Conservation (phyloP, 2,797 vertebrate species). For the Semotilus atromaculatus region DNA sequence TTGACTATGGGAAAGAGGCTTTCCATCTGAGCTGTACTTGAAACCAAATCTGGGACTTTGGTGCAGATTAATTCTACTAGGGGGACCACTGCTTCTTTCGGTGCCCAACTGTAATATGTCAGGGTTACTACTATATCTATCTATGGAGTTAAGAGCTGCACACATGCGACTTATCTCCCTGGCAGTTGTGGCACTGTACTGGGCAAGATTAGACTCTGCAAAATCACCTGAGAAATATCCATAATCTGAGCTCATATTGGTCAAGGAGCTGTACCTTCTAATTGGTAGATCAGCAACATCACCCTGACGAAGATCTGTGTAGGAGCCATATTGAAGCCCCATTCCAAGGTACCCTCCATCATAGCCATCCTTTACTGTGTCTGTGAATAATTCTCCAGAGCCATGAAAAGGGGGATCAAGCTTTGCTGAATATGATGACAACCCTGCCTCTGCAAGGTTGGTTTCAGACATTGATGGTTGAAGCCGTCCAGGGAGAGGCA, state of each 20-base stretch:
- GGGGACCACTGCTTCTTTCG: slow-evolving; percentile 73
- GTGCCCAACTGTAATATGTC: slow-evolving; percentile 87
- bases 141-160: slow-evolving; percentile 96
- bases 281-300: slow-evolving; percentile 87
- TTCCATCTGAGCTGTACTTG: slow-evolving; percentile 87
- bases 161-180: slow-evolving; percentile 99
- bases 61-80: slow-evolving; percentile 72
- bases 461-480: slow-evolving; percentile 98
- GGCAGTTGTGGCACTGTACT: slow-evolving; percentile 97
- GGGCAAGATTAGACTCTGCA: slow-evolving; percentile 93
- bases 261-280: slow-evolving; percentile 92
- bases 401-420: slow-evolving; percentile 84
- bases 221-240: slow-evolving; percentile 89
- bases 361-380: slow-evolving; percentile 90
- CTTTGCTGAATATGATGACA: slow-evolving; percentile 86
- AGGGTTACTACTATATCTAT: slow-evolving; percentile 86
- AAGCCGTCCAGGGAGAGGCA: slow-evolving; percentile 85
- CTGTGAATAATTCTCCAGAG: slow-evolving; percentile 83
- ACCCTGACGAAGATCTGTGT: slow-evolving; percentile 91
- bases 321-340: slow-evolving; percentile 94
- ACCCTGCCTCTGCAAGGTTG: slow-evolving; percentile 89
- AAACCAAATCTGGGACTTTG: slow-evolving; percentile 84
- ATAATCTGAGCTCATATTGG: slow-evolving; percentile 95
- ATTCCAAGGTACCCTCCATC: slow-evolving; percentile 85
- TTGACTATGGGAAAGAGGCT: slow-evolving; percentile 81